These are phyloP conservation scores for Cyphomyrus discorhynchus DNA, from an alignment of 2,113 vertebrate species.

Conservation along the genomic window DNA sequence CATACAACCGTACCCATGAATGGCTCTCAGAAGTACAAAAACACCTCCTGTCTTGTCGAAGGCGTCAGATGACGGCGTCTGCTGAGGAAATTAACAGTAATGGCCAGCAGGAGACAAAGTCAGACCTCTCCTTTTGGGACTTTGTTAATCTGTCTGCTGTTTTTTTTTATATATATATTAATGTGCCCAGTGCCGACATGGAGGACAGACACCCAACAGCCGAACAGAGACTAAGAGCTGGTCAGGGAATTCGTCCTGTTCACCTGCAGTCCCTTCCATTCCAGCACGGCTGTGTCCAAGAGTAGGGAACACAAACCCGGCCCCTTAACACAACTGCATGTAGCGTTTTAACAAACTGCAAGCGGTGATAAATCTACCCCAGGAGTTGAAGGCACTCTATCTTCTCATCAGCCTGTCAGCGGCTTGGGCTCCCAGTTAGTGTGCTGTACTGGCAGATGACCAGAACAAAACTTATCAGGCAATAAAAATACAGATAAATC, in stretches of 20 bases:
- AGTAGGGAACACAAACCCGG: neutral
- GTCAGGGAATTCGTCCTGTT: too few species aligned
- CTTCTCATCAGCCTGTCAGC: neutral
- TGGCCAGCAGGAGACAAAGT: neutral
- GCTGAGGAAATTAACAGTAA: neutral
- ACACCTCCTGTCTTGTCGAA: neutral
- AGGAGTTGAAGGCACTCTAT: neutral
- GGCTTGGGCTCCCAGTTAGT: neutral
- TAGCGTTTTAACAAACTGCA: neutral
- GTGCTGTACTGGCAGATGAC: constrained; percentile 7
- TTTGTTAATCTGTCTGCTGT: neutral
- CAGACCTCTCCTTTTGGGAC: neutral
- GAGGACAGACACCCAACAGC: neutral
- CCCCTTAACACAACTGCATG: neutral
- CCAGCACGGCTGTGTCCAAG: neutral
- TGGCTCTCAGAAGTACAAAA: neutral
- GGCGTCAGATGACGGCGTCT: neutral
- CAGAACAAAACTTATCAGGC: constrained; percentile 25
- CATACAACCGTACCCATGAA: neutral
- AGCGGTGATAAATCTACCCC: neutral
- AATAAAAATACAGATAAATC: constrained; percentile 29
- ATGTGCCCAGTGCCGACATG: neutral
- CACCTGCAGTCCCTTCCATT: neutral
- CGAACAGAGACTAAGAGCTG: neutral
- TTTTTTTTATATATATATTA: too few species aligned